Evolutionary conservation across 2,113 vertebrate species (phyloP).

Genomic region (Neolamprologus ventralis): DNA sequence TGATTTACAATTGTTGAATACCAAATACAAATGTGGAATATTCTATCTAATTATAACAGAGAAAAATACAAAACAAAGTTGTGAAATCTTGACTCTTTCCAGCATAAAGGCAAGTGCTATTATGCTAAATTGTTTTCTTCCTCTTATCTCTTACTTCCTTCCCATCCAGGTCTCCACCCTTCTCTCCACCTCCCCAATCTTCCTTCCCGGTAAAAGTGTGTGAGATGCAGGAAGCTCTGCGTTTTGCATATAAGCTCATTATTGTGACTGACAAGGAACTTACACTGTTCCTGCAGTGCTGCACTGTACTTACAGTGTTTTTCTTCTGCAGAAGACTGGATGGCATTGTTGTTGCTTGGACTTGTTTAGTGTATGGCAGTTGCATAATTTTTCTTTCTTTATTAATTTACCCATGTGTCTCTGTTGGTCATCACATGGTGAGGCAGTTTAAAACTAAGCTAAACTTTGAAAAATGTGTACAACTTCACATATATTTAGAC

Average conservation of each 20-base stretch:
- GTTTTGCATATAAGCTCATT: constrained; percentile 40
- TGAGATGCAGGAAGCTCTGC: constrained; percentile 2
- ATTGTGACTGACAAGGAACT: constrained; percentile 23
- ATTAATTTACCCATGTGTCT: background rate
- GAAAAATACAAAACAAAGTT: background rate
- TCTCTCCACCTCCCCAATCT: background rate
- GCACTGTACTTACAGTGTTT: background rate
- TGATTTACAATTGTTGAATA: background rate
- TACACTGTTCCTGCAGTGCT: background rate
- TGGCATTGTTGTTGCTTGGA: background rate
- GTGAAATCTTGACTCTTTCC: background rate
- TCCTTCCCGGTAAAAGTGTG: background rate
- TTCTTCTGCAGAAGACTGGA: background rate
- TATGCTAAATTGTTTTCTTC: background rate
- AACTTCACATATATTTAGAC: background rate
- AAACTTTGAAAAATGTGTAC: background rate
- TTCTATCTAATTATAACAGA: background rate
- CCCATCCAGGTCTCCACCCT: background rate
- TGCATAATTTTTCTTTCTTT: background rate
- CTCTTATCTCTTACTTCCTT: background rate
- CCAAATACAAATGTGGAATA: background rate
- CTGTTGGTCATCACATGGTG: background rate
- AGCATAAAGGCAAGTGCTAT: constrained; percentile 8
- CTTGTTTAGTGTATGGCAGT: background rate
- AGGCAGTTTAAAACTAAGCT: background rate